Evolutionary conservation across 1,140 invertebrate species (phyloP), one percentile per base, ranked within the genome.

Genomic region (Cheumatopsyche charites): DNA sequence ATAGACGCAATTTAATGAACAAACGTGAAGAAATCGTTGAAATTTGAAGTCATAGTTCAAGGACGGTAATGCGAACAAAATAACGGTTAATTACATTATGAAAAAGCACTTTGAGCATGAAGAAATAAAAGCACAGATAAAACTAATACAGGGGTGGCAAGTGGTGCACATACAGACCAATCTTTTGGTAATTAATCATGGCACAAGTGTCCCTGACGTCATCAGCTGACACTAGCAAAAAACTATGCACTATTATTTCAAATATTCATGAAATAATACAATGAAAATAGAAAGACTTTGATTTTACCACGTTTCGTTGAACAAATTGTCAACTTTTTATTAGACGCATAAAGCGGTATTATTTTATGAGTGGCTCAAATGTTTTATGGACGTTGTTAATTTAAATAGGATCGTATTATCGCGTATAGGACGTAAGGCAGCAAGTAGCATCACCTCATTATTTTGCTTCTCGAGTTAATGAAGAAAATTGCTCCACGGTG

Each of bases 161-260:
- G 23, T 47, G 19, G 42, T 49, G 17, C 11, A 15, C 29, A 36
- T 9, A 36, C 29, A 36, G 63, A 19, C 23, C 67, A 75, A 75
- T 72, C 67, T 75, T 75, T 67, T 2, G 45, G 66, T 23, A 75
- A 75, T 75, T 75, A 75, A 75, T 75, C 73, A 75, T 73, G 67
- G 36, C 62, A 70, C 66, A 25, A 75, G 70, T 75, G 73, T 67
- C 68, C 73, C 36, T 75, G 73, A 75, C 70, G 73, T 75, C 73
- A 75, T 75, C 61, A 75, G 70, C 73, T 70, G 73, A 66, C 62
- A 67, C 23, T 17, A 29, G 4, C 62, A 36, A 63, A 63, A 63
- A 63, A 63, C 52, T 19, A 58, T 3, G 13, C 43, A n/a, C 2
- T 42, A 6, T 42, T 42, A 42, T 42, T 42, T 42, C 41, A 5